Evolutionary conservation across 2,888 invertebrate genomes (phyloP).

Genomic region (Stenoptilia bipunctidactyla): DNA sequence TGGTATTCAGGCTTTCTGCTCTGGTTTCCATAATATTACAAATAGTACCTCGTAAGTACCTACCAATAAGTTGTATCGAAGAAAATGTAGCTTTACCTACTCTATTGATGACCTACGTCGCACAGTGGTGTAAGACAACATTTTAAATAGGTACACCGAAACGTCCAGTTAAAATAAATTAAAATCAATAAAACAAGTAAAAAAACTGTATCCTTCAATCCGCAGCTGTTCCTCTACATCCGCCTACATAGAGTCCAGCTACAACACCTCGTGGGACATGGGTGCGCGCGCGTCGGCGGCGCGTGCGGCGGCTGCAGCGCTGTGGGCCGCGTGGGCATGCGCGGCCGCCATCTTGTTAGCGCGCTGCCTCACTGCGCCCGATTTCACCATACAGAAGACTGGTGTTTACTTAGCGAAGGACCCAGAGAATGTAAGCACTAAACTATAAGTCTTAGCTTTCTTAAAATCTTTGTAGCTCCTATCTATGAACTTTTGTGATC

Average conservation of each 20-base stretch:
- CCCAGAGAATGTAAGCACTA: slow-evolving; percentile 35
- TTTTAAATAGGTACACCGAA: too few relatives aligned
- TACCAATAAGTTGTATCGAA: too few relatives aligned
- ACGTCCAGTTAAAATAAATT: too few relatives aligned
- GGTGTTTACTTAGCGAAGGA: slow-evolving; percentile 38
- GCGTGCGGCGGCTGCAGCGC: slow-evolving; percentile 45
- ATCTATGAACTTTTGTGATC: too few relatives aligned
- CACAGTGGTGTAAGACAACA: too few relatives aligned
- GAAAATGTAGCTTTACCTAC: too few relatives aligned
- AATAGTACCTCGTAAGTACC: background rate
- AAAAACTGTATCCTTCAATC: too few relatives aligned
- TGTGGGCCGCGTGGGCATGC: slow-evolving; percentile 49
- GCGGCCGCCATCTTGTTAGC: slow-evolving; percentile 44
- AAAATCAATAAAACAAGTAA: too few relatives aligned
- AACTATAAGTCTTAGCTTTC: background rate
- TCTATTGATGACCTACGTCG: too few relatives aligned
- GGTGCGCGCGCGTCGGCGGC: slow-evolving; percentile 34
- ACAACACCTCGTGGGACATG: slow-evolving; percentile 35
- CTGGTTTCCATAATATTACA: slow-evolving; percentile 39
- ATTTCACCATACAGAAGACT: slow-evolving; percentile 42
- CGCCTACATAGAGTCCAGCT: slow-evolving; percentile 29
- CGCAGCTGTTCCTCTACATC: slow-evolving; percentile 48
- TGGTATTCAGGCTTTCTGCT: slow-evolving; percentile 49
- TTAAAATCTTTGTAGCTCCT: too few relatives aligned
- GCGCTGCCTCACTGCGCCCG: slow-evolving; percentile 50